Evolutionary conservation across 2,113 vertebrate species (phyloP).

Genomic region (Misgurnus mizolepis): DNA sequence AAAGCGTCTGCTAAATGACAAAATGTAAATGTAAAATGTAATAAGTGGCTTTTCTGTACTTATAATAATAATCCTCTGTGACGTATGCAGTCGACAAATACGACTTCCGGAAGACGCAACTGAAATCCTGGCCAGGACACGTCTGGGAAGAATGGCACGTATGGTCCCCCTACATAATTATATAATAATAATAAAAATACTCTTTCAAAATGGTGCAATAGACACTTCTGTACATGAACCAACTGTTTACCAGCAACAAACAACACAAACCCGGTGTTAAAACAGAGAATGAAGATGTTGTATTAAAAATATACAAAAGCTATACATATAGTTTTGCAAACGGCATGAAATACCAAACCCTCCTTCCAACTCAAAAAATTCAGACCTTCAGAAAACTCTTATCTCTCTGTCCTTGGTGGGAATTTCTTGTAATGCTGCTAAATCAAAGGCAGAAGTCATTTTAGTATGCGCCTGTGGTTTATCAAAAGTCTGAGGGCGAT

Average conservation of each 20-base stretch:
- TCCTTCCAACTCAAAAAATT: slow-evolving; percentile 53
- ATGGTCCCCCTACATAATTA: no score
- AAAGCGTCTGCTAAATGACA: no score
- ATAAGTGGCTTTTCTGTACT: no score
- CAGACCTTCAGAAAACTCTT: slow-evolving; percentile 59
- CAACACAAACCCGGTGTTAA: slow-evolving; percentile 52
- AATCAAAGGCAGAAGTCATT: slow-evolving; percentile 67
- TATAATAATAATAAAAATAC: slow-evolving; percentile 2
- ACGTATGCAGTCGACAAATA: no score
- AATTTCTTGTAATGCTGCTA: slow-evolving; percentile 44
- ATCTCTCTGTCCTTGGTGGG: slow-evolving; percentile 51
- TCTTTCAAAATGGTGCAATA: slow-evolving; percentile 21
- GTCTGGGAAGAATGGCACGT: no score
- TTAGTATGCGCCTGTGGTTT: slow-evolving; percentile 59
- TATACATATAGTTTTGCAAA: slow-evolving; percentile 74
- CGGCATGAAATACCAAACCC: slow-evolving; percentile 62
- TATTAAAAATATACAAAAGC: slow-evolving; percentile 95
- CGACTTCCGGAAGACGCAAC: no score
- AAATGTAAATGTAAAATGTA: no score
- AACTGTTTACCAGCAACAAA: slow-evolving; percentile 59
- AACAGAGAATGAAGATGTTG: slow-evolving; percentile 77
- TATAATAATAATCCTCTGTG: no score
- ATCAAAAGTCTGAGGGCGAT: slow-evolving; percentile 56
- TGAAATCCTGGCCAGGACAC: no score
- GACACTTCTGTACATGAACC: slow-evolving; percentile 31